Evolutionary conservation across 2,888 invertebrate species (phyloP).

Genomic region (Plebejus melissa): DNA sequence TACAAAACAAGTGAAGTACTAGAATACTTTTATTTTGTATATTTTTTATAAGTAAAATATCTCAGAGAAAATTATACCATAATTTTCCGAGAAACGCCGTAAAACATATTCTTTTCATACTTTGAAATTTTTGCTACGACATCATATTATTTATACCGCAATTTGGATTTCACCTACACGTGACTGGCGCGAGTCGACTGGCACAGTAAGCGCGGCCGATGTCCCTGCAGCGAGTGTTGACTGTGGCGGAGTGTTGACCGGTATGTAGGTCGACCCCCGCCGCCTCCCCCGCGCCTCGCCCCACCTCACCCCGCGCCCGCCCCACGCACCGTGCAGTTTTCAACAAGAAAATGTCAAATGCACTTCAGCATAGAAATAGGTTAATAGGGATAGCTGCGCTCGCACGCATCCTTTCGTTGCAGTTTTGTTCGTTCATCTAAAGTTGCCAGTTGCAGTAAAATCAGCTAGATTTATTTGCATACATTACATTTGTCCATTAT

Average conservation of each 20-base stretch:
- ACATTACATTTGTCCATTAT: too few species aligned
- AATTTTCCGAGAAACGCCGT: background rate
- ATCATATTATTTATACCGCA: background rate
- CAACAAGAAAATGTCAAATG: slow-evolving; percentile 68
- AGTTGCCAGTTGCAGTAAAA: background rate
- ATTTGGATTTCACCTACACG: background rate
- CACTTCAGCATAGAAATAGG: slow-evolving; percentile 48
- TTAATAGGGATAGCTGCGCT: slow-evolving; percentile 40
- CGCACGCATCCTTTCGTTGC: slow-evolving; percentile 21
- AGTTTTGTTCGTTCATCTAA: background rate
- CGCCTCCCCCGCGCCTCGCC: slow-evolving; percentile 36
- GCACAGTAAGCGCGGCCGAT: slow-evolving; percentile 63
- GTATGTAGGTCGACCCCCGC: slow-evolving; percentile 77
- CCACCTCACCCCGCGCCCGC: slow-evolving; percentile 41
- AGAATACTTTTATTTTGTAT: too few species aligned
- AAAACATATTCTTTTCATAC: too few species aligned
- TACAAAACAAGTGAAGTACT: background rate
- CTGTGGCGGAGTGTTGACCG: slow-evolving; percentile 79
- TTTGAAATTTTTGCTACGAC: too few species aligned
- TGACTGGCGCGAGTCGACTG: slow-evolving; percentile 51
- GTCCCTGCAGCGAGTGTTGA: slow-evolving; percentile 80
- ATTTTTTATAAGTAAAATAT: background rate
- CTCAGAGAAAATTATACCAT: background rate
- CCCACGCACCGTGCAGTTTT: slow-evolving; percentile 73
- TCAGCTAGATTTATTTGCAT: too few species aligned